Conservation (phyloP, 2,797 vertebrate species). For the Hylomyscus alleni region DNA sequence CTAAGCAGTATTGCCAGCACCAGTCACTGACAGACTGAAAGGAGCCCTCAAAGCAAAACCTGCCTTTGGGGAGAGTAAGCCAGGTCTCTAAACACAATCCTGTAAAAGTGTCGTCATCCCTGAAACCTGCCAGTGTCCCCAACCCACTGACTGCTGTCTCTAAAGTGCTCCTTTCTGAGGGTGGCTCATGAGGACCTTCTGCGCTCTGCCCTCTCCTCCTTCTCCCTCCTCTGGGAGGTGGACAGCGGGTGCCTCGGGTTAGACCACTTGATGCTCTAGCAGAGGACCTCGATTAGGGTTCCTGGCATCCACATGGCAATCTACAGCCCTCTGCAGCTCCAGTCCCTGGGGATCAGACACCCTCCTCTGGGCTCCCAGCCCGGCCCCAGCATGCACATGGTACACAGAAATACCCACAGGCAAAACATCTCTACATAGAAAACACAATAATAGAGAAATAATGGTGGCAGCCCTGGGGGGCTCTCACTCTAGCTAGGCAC, state of each 20-base stretch:
- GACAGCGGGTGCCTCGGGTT: not conserved
- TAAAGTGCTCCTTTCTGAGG: not conserved
- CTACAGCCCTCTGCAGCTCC: not conserved
- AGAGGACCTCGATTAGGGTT: not conserved
- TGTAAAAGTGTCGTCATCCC: not conserved
- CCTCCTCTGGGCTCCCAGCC: not conserved
- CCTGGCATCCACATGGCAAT: not conserved
- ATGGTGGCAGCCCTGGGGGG: not conserved
- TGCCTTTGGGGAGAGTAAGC: not conserved
- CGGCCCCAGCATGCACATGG: not conserved
- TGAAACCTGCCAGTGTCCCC: not conserved
- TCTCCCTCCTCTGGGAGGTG: not conserved
- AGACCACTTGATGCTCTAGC: not conserved
- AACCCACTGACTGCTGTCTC: not conserved
- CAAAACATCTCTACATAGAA: not conserved
- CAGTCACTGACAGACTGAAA: not conserved
- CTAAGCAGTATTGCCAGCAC: not conserved
- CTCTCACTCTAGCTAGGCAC: not conserved
- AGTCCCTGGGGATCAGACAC: not conserved
- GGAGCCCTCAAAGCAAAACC: not conserved
- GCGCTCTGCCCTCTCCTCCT: not conserved
- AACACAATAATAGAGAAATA: not conserved
- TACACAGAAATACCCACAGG: not conserved
- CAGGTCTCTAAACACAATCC: not conserved
- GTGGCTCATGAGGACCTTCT: not conserved